These are phyloP conservation scores for Eucidaris tribuloides DNA, from an alignment of 35 echinoderm and acorn worm genomes.

Conservation along the genomic window DNA sequence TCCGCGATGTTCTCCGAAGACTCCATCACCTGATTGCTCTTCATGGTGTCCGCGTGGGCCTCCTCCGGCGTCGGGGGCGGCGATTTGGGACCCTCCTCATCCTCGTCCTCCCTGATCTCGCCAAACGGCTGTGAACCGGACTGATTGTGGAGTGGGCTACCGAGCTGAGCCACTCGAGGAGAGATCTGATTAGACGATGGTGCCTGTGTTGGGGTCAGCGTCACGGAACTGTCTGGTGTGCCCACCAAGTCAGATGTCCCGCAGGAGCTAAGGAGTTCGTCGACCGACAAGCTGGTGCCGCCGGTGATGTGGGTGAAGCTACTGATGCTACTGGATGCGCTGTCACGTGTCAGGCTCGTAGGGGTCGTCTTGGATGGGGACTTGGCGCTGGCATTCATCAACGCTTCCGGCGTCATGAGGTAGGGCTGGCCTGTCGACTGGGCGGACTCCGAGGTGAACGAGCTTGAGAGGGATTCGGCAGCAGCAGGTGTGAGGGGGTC, in stretches of 20 bases:
- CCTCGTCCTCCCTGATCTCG: conserved; percentile 24
- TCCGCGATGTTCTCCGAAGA: conserved; percentile 57
- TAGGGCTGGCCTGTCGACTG: conserved; percentile 56
- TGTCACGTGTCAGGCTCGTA: conserved; percentile 53
- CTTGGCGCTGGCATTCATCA: conserved; percentile 49
- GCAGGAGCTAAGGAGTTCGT: conserved; percentile 57
- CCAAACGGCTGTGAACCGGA: neutral
- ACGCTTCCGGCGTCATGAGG: conserved; percentile 83
- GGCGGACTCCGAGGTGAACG: conserved; percentile 84
- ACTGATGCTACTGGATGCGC: conserved; percentile 71
- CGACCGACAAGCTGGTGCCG: conserved; percentile 57
- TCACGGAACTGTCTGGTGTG: conserved; percentile 74
- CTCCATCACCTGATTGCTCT: conserved; percentile 8
- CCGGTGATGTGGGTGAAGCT: conserved; percentile 86
- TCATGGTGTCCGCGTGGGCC: conserved; percentile 11
- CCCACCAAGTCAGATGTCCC: conserved; percentile 1
- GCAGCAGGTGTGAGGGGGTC: conserved; percentile 41
- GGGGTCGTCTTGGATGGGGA: conserved; percentile 13
- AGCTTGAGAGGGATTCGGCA: conserved; percentile 67
- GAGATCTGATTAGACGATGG: neutral
- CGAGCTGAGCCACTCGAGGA: neutral
- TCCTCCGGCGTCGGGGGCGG: conserved; percentile 64
- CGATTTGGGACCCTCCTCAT: conserved; percentile 47
- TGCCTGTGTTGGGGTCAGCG: conserved; percentile 64
- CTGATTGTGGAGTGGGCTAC: neutral